Base-by-base conservation (phyloP, 2,888 invertebrate species). In the Myopa tessellatipennis region DNA sequence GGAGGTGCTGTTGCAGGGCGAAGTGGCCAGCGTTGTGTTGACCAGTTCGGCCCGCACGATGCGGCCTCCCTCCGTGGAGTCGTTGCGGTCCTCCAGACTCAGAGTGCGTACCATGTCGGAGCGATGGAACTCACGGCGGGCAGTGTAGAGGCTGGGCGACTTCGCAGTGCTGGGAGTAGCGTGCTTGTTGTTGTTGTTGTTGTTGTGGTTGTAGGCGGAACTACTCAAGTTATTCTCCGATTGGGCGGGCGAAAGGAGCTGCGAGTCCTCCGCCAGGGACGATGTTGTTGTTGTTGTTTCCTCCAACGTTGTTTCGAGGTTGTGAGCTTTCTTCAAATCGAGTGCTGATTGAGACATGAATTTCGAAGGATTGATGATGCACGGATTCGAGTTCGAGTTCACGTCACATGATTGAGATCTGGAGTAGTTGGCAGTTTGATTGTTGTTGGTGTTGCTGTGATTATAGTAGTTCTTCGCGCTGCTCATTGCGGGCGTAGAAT, bases 41-140 rank as follows among this genome's bases (percentile, higher is more conserved):
- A 89, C 86, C 50, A 88, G 78, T 78, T 89, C 89, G 34, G 89
- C 89, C 34, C 89, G 84, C 40, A 89, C 89, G 76, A 89, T 85
- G 69, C 87, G 84, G 1, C 83, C n/a, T n/a, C n/a, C 84, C 60
- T 84, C 85, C 50, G 79, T 79, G 5, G 67, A 18, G 3, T 83
- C 79, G 36, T 61, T 38, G 67, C 82, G 81, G 76, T 84, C 82
- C 77, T 84, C 79, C 55, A 85, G 82, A 78, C 85, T 84, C 74
- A 83, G 71, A 55, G 83, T 83, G 50, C 82, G 74, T 8, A 78
- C 80, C 10, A 82, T 80, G 50, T 83, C 83, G 8, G 82, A 36
- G 80, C 86, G 79, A 81, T 86, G 80, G 60, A 81, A 82, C 72
- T 84, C 83, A 58, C 82, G 80, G 61, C 79, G 78, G 26, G 81